Conservation (phyloP, 2,113 vertebrate genomes). For the Menidia beryllina region DNA sequence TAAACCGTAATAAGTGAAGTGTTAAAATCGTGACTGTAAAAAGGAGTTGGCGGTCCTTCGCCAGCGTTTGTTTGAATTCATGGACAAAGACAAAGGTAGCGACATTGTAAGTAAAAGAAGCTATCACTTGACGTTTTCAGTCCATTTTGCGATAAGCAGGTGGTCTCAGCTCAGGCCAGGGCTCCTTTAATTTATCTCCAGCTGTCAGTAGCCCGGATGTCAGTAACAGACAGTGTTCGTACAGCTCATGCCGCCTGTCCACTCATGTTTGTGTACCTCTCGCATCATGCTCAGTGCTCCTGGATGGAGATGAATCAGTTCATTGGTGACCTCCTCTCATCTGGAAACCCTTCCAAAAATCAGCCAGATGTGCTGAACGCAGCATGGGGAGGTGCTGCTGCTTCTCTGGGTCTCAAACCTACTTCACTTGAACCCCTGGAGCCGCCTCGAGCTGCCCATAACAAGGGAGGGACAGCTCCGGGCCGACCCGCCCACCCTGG, state of each 20-base stretch:
- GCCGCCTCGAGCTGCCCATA: conserved; percentile 39
- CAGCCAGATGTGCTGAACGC: conserved; percentile 68
- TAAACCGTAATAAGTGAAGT: neutral
- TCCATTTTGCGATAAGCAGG: neutral
- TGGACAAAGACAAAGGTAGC: conserved; percentile 78
- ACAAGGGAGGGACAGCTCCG: conserved; percentile 45
- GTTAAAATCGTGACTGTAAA: neutral
- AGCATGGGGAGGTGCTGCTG: conserved; percentile 68
- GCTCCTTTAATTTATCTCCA: neutral
- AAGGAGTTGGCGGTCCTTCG: neutral
- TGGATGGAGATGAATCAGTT: conserved; percentile 86
- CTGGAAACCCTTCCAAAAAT: conserved; percentile 68
- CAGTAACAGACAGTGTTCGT: conserved; percentile 1
- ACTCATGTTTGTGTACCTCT: conserved; percentile 15
- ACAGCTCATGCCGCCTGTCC: neutral
- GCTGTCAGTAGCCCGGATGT: neutral
- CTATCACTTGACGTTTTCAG: neutral
- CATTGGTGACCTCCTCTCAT: conserved; percentile 80
- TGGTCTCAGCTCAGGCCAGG: neutral
- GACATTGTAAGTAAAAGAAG: conserved; percentile 72
- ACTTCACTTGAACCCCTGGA: conserved; percentile 41
- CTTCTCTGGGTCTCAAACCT: conserved; percentile 61
- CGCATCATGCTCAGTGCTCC: conserved; percentile 74
- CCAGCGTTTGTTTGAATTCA: conserved; percentile 22
- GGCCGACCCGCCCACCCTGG: conserved; percentile 26